Evolutionary conservation across 1,140 invertebrate genomes (phyloP).

Genomic region (Diploscapter pachys): DNA sequence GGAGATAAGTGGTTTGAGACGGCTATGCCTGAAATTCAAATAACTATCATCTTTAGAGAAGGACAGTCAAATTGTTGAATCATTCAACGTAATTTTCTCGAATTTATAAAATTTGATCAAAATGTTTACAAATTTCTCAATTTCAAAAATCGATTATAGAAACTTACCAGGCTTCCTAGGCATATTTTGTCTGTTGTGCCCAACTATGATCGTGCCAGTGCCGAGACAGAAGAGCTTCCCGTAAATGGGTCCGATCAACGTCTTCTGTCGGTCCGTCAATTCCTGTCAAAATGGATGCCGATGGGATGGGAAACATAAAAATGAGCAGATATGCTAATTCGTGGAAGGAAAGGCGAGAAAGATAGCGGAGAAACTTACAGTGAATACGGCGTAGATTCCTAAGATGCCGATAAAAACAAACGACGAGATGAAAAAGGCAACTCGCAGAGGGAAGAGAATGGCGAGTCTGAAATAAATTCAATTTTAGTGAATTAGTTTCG

Average conservation of each 20-base stretch:
- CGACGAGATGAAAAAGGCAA: conserved; percentile 17
- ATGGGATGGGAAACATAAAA: too few species aligned
- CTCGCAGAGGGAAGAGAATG: conserved; percentile 21
- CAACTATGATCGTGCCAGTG: conserved; percentile 16
- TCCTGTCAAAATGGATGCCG: neutral
- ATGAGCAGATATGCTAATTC: neutral
- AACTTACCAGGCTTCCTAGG: conserved; percentile 27
- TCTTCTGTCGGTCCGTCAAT: conserved; percentile 28
- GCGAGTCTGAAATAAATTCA: conserved; percentile 7
- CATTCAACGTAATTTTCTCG: neutral
- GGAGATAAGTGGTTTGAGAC: conserved; percentile 36
- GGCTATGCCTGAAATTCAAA: conserved; percentile 21
- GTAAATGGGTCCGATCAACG: conserved; percentile 28
- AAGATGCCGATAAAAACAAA: conserved; percentile 30
- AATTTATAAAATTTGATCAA: neutral
- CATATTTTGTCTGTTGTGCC: conserved; percentile 14
- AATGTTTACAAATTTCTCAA: neutral
- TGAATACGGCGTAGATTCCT: conserved; percentile 17
- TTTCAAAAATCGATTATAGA: neutral
- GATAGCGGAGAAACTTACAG: conserved; percentile 4
- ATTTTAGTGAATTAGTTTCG: neutral
- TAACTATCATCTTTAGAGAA: too few species aligned
- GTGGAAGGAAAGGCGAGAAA: neutral
- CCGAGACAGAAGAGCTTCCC: conserved; percentile 17
- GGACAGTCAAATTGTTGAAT: too few species aligned